Conservation (phyloP, 2,888 invertebrate genomes). For the Uropetala carovei region DNA sequence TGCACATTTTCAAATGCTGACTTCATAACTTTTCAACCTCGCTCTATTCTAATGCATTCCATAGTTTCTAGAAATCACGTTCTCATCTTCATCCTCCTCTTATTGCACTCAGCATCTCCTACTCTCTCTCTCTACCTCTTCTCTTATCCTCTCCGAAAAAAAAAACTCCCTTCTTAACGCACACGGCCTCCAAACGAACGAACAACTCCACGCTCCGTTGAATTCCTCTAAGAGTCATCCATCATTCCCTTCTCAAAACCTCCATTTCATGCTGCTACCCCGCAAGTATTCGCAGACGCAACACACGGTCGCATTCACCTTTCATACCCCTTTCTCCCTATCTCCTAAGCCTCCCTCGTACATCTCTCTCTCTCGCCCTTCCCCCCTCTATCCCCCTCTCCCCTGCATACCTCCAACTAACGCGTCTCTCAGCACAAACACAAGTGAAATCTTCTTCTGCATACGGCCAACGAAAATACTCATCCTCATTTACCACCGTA, state of each 20-base stretch:
- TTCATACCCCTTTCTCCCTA: not conserved
- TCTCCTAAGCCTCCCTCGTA: not conserved
- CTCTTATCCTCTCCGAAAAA: not conserved
- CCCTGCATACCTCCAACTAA: too few species aligned
- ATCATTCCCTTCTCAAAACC: not conserved
- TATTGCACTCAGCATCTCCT: not conserved
- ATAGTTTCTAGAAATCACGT: too few species aligned
- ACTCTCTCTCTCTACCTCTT: not conserved
- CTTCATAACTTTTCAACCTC: too few species aligned
- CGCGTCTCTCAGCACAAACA: not conserved
- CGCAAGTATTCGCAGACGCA: not conserved
- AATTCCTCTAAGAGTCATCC: slow-evolving; percentile 1
- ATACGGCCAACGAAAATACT: not conserved
- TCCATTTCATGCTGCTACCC: not conserved
- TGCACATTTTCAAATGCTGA: too few species aligned
- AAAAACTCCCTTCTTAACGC: not conserved
- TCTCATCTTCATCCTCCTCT: not conserved
- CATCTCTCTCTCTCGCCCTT: too few species aligned
- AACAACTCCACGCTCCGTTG: slow-evolving; percentile 6
- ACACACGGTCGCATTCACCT: slow-evolving; percentile 12
- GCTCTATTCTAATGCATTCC: too few species aligned
- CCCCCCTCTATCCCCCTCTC: too few species aligned
- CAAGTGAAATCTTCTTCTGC: not conserved
- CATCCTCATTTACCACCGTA: not conserved
- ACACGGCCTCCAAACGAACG: slow-evolving; percentile 15